These are phyloP conservation scores for Carcinoscorpius rotundicauda DNA, from an alignment of 1,140 invertebrate species.

Conservation along the genomic window DNA sequence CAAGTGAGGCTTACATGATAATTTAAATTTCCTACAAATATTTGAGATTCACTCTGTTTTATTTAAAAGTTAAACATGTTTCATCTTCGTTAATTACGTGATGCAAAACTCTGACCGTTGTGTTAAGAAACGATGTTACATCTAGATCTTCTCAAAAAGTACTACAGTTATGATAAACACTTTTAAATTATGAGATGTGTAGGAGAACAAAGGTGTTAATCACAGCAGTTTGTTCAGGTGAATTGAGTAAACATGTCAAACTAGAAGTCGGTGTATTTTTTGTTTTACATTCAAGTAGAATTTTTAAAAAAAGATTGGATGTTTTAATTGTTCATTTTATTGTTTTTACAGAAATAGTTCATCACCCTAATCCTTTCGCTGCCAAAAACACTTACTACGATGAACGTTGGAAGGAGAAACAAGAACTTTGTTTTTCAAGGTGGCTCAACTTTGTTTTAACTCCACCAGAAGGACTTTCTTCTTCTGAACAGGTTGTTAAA, in stretches of 20 bases:
- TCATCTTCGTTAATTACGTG: no score
- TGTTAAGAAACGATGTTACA: no score
- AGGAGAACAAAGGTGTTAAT: neutral
- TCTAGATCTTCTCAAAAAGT: no score
- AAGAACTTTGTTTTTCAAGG: slow-evolving; percentile 65
- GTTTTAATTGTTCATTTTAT: neutral
- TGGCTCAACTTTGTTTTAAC: slow-evolving; percentile 80
- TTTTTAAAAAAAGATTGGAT: neutral
- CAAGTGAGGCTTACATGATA: no score
- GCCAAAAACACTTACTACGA: slow-evolving; percentile 51
- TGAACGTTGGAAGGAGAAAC: slow-evolving; percentile 60
- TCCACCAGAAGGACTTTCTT: slow-evolving; percentile 45
- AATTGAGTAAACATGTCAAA: neutral
- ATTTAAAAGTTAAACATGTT: no score
- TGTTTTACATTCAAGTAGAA: neutral
- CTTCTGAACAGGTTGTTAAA: slow-evolving; percentile 4
- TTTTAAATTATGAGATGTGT: neutral
- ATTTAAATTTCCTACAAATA: no score
- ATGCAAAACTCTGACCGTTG: no score
- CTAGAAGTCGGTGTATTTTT: neutral
- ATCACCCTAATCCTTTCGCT: slow-evolving; percentile 35
- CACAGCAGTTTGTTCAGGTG: neutral
- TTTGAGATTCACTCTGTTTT: no score
- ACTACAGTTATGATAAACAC: no score
- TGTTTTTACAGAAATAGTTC: neutral